Evolutionary conservation across 2,113 vertebrate genomes (phyloP).

Genomic region (Istiophorus platypterus): DNA sequence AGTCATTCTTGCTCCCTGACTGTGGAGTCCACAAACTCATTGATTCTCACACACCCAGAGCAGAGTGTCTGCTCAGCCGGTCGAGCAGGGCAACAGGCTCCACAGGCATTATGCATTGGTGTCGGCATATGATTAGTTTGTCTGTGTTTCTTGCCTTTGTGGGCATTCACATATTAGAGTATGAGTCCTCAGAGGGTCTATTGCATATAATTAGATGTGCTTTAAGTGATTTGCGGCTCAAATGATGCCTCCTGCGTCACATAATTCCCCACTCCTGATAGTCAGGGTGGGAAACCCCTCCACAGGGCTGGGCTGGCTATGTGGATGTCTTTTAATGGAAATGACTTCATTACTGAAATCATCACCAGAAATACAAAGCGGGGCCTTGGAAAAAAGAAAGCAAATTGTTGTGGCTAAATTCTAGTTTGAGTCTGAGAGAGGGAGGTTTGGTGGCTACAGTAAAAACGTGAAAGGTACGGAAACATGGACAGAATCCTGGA

Average conservation of each 20-base stretch:
- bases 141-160: conserved; percentile 14
- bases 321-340: conserved; percentile 16
- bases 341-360: conserved; percentile 33
- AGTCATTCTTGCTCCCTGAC: conserved; percentile 18
- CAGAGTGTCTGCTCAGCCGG: conserved; percentile 17
- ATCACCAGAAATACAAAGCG: background rate
- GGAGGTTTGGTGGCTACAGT: background rate
- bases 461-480: too few species aligned
- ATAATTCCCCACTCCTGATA: background rate
- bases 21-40: conserved; percentile 9
- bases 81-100: conserved; percentile 28
- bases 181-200: background rate
- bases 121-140: conserved; percentile 53
- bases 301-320: background rate
- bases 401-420: background rate
- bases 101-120: conserved; percentile 56
- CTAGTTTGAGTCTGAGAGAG: too few species aligned
- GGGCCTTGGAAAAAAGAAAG: background rate
- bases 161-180: conserved; percentile 1
- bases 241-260: conserved; percentile 18
- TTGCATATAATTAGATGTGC: conserved; percentile 38
- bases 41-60: background rate
- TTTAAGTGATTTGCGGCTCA: conserved; percentile 46
- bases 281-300: background rate
- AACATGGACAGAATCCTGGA: too few species aligned